Evolutionary conservation across 2,113 vertebrate genomes (phyloP).

Genomic region (Trematomus loennbergii): DNA sequence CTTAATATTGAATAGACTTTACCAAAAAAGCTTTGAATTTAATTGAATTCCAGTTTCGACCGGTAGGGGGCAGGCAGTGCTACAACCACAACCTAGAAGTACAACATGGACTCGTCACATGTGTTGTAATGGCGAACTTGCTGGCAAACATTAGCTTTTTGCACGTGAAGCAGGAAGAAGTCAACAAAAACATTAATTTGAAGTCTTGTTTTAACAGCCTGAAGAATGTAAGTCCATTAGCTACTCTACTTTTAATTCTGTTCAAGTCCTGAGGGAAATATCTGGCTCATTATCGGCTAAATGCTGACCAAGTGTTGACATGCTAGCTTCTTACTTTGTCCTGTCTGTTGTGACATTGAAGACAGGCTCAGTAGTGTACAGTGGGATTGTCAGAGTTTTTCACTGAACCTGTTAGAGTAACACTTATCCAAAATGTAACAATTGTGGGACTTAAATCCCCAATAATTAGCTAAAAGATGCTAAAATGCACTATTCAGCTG

Average conservation of each 20-base stretch:
- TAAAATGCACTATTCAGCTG: not conserved
- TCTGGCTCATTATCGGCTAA: not conserved
- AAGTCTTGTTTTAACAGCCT: not conserved
- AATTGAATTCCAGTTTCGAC: not conserved
- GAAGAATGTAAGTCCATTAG: not conserved
- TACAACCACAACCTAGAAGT: not conserved
- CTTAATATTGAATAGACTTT: too few species aligned
- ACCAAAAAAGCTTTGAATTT: too few species aligned
- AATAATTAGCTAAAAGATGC: not conserved
- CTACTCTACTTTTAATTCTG: not conserved
- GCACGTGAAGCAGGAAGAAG: not conserved
- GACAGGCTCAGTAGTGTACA: not conserved
- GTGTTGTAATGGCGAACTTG: not conserved
- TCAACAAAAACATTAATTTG: not conserved
- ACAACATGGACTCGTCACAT: not conserved
- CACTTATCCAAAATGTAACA: not conserved
- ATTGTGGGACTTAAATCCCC: not conserved
- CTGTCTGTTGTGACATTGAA: not conserved
- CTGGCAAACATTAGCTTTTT: not conserved
- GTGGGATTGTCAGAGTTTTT: not conserved
- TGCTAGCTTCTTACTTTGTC: not conserved
- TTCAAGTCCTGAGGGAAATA: not conserved
- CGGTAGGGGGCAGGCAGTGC: constrained; percentile 28
- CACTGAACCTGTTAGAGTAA: not conserved
- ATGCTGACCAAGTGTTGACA: not conserved